Base-by-base conservation (phyloP, 2,797 vertebrate species). In the Amphiprion clarkii region DNA sequence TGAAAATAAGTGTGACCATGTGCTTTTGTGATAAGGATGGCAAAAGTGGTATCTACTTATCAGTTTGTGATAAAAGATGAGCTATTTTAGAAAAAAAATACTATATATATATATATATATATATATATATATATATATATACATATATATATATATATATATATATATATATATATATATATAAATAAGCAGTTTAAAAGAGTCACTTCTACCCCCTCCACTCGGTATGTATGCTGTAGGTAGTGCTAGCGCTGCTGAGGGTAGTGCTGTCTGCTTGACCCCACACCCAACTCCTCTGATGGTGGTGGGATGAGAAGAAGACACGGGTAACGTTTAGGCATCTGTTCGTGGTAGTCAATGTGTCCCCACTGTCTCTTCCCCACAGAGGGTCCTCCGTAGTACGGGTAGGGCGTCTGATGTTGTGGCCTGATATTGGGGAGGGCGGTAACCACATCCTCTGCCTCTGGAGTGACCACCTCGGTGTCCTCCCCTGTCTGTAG, bases 401-500 rank as follows among this genome's bases (percentile, higher is more conserved):
- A 94, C 33, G 93, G 93, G 54, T 92, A 87, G 21, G 87, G 89
- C 0, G 84, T 84, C 49, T 91, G 92, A 76, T 94, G 93, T 29
- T 89, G 91, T 0, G 93, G 91, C 82, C 93, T 91, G 93, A 85
- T 94, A 94, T 11, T 91, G 81, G 1, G 88, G 91, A 5, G 81
- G 85, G 8, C 93, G 89, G 25, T 83, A 86, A 40, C 90, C 89
- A 42, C 91, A 82, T 0, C 91, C 94, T 72, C 96, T 89, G 59
- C 94, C 72, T 16, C 94, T 90, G 52, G 83, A 86, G 33, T 85
- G 95, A 23, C 93, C 89, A 1, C 95, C 93, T 64, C 93, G 74
- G 58, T 93, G 92, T 13, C 95, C 94, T 2, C 97, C 97, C 0
- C 96, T 87, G 92, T 97, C 96, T 0, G 97, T 98, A 64, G 94